Conservation (phyloP, 2,888 invertebrate genomes). For the Megaustenia siamemsis region DNA sequence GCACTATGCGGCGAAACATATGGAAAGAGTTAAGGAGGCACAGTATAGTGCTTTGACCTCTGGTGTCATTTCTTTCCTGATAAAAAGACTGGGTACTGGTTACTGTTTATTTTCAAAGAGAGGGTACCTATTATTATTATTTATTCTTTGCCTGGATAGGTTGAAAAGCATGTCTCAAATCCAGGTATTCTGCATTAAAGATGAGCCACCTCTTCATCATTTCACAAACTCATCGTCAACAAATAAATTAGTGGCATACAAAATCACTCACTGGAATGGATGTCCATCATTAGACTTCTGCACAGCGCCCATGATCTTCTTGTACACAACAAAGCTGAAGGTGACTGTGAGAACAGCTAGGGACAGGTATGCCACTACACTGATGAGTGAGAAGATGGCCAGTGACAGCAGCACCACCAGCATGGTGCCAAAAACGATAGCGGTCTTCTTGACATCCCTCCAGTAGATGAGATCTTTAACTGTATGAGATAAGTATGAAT, state of each 20-base stretch:
- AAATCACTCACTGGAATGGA: constrained; percentile 92
- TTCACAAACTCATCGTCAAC: too few species aligned
- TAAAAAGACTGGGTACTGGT: too few species aligned
- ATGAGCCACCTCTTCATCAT: too few species aligned
- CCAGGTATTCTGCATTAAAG: too few species aligned
- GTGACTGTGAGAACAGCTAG: constrained; percentile 91
- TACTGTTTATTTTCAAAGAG: too few species aligned
- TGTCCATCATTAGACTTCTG: constrained; percentile 97
- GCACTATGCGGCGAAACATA: too few species aligned
- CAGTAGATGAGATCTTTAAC: constrained; percentile 96
- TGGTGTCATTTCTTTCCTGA: too few species aligned
- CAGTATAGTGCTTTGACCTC: too few species aligned
- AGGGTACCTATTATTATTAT: too few species aligned
- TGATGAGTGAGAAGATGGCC: constrained; percentile 96
- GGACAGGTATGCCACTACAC: constrained; percentile 94
- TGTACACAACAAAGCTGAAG: constrained; percentile 96
- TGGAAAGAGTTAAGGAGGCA: too few species aligned
- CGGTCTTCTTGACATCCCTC: constrained; percentile 96
- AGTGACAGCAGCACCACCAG: constrained; percentile 94
- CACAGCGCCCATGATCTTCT: constrained; percentile 94
- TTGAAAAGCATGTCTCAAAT: too few species aligned
- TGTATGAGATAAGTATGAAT: constrained; percentile 68
- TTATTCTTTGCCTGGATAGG: too few species aligned
- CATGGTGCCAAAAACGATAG: constrained; percentile 93
- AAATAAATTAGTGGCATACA: neutral